phyloP scores from a whole-genome alignment of 2,888 invertebrate species.

The Molorchus minor region DNA sequence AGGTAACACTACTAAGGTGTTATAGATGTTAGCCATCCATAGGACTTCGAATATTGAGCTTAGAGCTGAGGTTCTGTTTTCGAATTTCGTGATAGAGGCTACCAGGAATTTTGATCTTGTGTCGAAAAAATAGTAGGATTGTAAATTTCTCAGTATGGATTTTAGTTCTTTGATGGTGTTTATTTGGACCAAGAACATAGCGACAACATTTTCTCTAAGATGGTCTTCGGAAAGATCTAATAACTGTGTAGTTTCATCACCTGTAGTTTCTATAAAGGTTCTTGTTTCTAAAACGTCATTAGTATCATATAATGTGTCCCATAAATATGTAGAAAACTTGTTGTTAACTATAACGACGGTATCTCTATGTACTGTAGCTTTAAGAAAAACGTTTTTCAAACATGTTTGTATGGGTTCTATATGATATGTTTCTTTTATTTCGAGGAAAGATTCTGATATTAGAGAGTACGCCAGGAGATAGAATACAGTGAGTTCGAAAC shows the following conservation, averaged over 20 bases:
- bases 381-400: not conserved
- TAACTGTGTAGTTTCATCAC: not conserved
- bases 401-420: not conserved
- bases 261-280: not conserved
- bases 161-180: not conserved
- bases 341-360: not conserved
- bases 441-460: too few species aligned
- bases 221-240: not conserved
- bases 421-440: too few species aligned
- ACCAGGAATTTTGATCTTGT: slow-evolving; percentile 7
- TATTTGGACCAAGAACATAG: slow-evolving; percentile 10
- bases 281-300: not conserved
- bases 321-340: not conserved
- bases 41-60: slow-evolving; percentile 7
- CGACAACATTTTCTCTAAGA: not conserved
- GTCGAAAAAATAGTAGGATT: slow-evolving; percentile 1
- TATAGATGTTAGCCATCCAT: slow-evolving; percentile 14
- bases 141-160: not conserved
- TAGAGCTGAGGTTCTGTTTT: not conserved
- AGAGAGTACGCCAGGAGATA: too few species aligned
- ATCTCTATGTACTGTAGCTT: not conserved
- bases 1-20: slow-evolving; percentile 6
- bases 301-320: not conserved
- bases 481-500: too few species aligned
- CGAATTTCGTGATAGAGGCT: not conserved